Base-by-base conservation (phyloP, 2,888 invertebrate species). In the Harmothoe impar region DNA sequence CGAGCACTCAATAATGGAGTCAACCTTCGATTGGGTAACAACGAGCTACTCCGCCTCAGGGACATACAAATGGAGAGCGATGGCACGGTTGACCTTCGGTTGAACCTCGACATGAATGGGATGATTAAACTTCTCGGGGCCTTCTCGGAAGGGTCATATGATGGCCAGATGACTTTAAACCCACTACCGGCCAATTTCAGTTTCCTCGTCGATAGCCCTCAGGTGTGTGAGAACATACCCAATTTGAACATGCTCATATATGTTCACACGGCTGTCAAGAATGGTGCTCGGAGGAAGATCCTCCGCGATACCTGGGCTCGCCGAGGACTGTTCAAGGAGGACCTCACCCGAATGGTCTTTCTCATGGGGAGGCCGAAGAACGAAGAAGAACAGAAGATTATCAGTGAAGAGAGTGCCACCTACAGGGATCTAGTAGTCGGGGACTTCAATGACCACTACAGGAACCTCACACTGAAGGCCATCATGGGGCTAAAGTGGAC, bases 401-500 rank as follows among this genome's bases (percentile, higher is more conserved):
- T 94, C 10, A 89, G 91, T 23, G 84, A 90, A 20, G 94, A 94
- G 85, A 91, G 91, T 54, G 88, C 90, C 15, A 62, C 77, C 17
- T 90, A 93, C 88, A 90, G 92, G 25, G 94, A 94, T 51, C 90
- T 94, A 23, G 91, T 94, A 10, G 93, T 94, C 85, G 94, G 94
- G 0, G 93, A 94, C 84, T 94, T 94, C 90, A 77, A 89, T 0
- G 94, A 94, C 72, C 91, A 92, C 7, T 93, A 93, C 88, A 91
- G 92, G 85, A 94, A 93, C 90, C 91, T 94, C 0, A 94, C 94
- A 12, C 91, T 92, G 52, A 94, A 94, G 90, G 93, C 92, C 12
- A 92, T 94, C 12, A 91, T 94, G 92, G 94, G 92, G 10, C 92
- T 94, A 62, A 92, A 93, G 51, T 94, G 94, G 94, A 92, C 94